These are phyloP conservation scores for Balearica regulorum DNA, from an alignment of 2,797 vertebrate genomes.

Conservation along the genomic window DNA sequence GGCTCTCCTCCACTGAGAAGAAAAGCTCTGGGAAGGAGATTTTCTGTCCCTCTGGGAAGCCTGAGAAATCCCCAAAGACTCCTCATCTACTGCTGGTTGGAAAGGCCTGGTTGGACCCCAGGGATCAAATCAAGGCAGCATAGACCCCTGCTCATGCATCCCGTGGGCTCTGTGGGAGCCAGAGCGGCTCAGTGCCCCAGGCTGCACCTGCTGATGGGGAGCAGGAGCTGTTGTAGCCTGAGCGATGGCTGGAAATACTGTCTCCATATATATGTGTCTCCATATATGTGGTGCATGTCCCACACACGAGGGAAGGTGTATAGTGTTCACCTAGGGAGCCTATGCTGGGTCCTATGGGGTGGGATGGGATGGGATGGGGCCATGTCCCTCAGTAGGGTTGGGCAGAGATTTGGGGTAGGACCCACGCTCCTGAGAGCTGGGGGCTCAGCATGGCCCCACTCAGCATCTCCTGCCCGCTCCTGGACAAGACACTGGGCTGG, in stretches of 20 bases:
- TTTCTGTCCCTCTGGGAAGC: background rate
- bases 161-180: background rate
- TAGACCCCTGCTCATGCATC: fast-evolving
- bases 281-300: fast-evolving
- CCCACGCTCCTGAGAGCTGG: fast-evolving
- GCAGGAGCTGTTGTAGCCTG: background rate
- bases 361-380: no score
- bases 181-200: fast-evolving
- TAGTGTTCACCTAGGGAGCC: background rate
- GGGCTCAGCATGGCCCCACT: background rate
- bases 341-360: background rate
- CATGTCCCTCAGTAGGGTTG: fast-evolving
- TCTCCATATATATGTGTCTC: background rate
- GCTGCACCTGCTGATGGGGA: fast-evolving
- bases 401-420: background rate
- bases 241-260: background rate
- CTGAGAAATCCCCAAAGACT: background rate
- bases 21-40: background rate
- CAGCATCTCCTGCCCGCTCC: background rate
- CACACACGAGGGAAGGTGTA: fast-evolving
- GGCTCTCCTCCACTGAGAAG: background rate
- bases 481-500: fast-evolving
- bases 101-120: background rate
- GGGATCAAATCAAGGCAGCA: background rate
- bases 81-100: background rate